Evolutionary conservation across 2,113 vertebrate genomes (phyloP).

Genomic region (Falcunculus frontatus): DNA sequence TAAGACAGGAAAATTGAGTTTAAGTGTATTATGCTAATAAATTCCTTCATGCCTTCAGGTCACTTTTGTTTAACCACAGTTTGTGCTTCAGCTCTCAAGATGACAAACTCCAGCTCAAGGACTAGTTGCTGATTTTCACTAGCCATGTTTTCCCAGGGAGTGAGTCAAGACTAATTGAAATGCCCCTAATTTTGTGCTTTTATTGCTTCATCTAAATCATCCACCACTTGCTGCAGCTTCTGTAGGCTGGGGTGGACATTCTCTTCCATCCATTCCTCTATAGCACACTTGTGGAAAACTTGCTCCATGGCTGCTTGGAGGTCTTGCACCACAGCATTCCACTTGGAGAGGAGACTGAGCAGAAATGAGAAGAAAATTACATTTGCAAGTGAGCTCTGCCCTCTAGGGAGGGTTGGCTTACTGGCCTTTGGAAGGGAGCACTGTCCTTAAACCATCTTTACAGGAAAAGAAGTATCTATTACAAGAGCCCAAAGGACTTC

Average conservation of each 20-base stretch:
- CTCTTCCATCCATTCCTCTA: slow-evolving; percentile 91
- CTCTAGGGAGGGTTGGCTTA: not conserved
- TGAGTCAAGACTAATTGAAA: not conserved
- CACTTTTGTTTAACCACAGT: not conserved
- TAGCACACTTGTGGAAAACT: slow-evolving; percentile 75
- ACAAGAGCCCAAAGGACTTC: not conserved
- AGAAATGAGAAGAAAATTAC: not conserved
- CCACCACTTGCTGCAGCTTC: slow-evolving; percentile 75
- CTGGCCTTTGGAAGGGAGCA: not conserved
- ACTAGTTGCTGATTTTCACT: not conserved
- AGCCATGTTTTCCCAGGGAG: not conserved
- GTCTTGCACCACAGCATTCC: slow-evolving; percentile 72
- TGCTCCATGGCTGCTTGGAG: slow-evolving; percentile 78
- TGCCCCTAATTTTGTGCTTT: not conserved
- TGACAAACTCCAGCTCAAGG: not conserved
- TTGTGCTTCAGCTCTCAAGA: not conserved
- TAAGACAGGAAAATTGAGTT: not conserved
- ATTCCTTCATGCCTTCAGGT: not conserved
- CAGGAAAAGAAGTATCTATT: not conserved
- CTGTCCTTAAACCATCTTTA: not conserved
- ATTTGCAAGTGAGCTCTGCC: not conserved
- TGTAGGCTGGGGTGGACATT: slow-evolving; percentile 77
- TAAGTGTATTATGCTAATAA: not conserved
- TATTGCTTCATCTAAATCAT: slow-evolving; percentile 72
- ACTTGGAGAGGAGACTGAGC: slow-evolving; percentile 75